phyloP scores from a whole-genome alignment of 2,113 vertebrate species.

The Paratilapia polleni region DNA sequence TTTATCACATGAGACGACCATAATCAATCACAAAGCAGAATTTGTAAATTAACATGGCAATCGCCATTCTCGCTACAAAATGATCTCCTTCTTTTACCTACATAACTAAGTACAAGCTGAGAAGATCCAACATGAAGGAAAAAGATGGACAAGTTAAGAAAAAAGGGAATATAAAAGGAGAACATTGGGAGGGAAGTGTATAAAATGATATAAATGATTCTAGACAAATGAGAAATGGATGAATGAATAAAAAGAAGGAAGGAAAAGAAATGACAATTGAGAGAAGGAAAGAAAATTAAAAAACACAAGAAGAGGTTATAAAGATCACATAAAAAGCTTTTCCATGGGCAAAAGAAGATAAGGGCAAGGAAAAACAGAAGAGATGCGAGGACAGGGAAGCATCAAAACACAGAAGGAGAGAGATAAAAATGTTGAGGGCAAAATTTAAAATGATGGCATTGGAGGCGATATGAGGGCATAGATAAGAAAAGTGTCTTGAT shows the following conservation, averaged over 20 bases:
- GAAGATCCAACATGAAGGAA: neutral
- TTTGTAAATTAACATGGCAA: slow-evolving; percentile 9
- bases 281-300: neutral
- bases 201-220: neutral
- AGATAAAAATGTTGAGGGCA: slow-evolving; percentile 1
- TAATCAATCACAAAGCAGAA: slow-evolving; percentile 10
- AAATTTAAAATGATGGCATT: too few relatives aligned
- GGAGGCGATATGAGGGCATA: too few relatives aligned
- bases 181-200: neutral
- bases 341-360: neutral
- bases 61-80: neutral
- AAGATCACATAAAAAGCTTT: neutral
- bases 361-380: neutral
- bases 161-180: neutral
- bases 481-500: too few relatives aligned
- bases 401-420: neutral
- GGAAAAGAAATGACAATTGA: neutral
- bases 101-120: neutral
- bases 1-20: neutral
- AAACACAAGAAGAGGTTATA: neutral
- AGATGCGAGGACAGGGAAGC: neutral
- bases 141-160: neutral
- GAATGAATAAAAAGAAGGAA: neutral
- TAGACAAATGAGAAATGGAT: neutral
- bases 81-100: neutral